Percentiles rank a stretch among this genome's conserved stretches.
Evolutionary conservation across 2,888 invertebrate genomes (phyloP).

Genomic region (Xestia sexstrigata): DNA sequence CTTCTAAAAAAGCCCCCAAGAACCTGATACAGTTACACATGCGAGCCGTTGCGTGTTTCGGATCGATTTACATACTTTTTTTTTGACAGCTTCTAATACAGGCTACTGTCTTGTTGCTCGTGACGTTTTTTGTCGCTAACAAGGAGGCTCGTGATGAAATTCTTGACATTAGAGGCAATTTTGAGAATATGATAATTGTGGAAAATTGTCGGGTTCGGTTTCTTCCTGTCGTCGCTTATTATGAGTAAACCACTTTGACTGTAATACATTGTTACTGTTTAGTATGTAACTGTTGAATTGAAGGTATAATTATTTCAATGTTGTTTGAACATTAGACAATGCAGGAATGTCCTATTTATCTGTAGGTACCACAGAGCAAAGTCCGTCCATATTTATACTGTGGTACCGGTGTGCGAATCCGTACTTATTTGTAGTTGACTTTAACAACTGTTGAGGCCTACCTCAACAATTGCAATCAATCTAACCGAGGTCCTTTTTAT

Average conservation of each 20-base stretch:
- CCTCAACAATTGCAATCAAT: no score
- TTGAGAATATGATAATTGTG: slow-evolving; percentile 69
- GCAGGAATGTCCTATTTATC: not conserved
- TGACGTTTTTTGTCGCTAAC: slow-evolving; percentile 76
- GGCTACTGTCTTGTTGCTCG: slow-evolving; percentile 86
- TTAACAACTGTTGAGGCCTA: slow-evolving; percentile 25
- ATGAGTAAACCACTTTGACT: slow-evolving; percentile 58
- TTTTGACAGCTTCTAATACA: slow-evolving; percentile 80
- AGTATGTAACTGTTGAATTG: slow-evolving; percentile 13
- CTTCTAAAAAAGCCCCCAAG: slow-evolving; percentile 50
- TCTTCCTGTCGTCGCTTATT: slow-evolving; percentile 64
- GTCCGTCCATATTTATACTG: no score
- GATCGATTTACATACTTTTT: slow-evolving; percentile 85
- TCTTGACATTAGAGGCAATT: slow-evolving; percentile 74
- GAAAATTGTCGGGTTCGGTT: slow-evolving; percentile 60
- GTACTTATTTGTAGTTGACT: not conserved
- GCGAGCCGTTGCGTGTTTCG: slow-evolving; percentile 82
- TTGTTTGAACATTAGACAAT: not conserved
- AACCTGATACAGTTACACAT: slow-evolving; percentile 69
- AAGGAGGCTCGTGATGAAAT: slow-evolving; percentile 76
- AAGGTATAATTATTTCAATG: slow-evolving; percentile 23
- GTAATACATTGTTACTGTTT: slow-evolving; percentile 33
- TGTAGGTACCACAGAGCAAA: not conserved
- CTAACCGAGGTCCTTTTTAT: no score
- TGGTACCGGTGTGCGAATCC: not conserved